Evolutionary conservation across 2,888 invertebrate genomes (phyloP), one percentile per base, ranked within the genome.

Genomic region (Callinectes sapidus): DNA sequence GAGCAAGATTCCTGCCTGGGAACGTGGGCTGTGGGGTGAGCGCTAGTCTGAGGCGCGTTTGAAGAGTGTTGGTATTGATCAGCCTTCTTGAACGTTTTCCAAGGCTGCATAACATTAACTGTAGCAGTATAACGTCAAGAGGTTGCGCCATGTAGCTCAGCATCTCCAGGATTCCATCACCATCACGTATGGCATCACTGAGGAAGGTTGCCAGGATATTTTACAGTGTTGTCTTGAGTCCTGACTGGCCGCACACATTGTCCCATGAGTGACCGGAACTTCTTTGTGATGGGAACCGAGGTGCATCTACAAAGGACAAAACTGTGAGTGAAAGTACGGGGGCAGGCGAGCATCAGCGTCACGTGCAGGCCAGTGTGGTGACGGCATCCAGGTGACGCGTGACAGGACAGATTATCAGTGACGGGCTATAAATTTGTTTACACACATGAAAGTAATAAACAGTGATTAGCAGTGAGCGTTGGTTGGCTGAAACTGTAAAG

Each of bases 21-120:
- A 90, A 71, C 92, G 87, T 18, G n/a, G n/a, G n/a, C n/a, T n/a
- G n/a, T 39, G 90, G 92, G 89, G 66, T 92, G 92, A 90, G 92
- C 92, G 90, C 92, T 92, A 90, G 90, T 92, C 87, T 92, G 66
- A 87, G 81, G 54, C 77, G 32, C 35, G 90, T 90, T 90, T 55
- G 54, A 48, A 87, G 87, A 81, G 90, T 88, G 92, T 92, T 87
- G 54, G 92, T 77, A 55, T 91, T 71, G 87, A 39, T 48, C 35
- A 48, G 35, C 18, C 35, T 87, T 87, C 87, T 48, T 39, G 32
- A 91, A 87, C 71, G 28, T 71, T 87, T 28, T 28, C 48, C 32
- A 2, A 28, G 10, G 18, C 35, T 87, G 16, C 28, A 77, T 28
- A 39, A 42, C 28, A 35, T n/a, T 39, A 35, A 13, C 3, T 77